Percentiles rank a stretch among this genome's conserved stretches.
phyloP scores from a whole-genome alignment of 2,113 vertebrate genomes.

The Elephas maximus region DNA sequence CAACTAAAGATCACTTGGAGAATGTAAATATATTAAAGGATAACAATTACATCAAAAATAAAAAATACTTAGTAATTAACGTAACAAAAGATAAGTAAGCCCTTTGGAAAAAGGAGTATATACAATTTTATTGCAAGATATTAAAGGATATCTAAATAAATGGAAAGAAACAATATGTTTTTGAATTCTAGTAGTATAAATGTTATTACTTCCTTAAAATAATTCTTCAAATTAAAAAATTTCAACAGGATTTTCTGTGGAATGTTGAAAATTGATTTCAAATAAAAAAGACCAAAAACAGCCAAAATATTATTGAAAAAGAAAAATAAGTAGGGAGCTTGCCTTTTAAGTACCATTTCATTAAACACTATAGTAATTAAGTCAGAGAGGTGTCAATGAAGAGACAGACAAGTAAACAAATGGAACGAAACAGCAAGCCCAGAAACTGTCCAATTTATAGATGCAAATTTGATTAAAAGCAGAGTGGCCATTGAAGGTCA shows the following conservation, averaged over 20 bases:
- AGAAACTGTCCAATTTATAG: not conserved
- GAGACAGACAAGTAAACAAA: not conserved
- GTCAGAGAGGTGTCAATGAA: not conserved
- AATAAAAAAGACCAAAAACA: not conserved
- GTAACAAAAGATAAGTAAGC: not conserved
- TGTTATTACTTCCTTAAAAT: not conserved
- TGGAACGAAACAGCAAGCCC: not conserved
- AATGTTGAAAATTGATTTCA: not conserved
- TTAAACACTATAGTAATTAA: not conserved
- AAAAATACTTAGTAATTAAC: not conserved
- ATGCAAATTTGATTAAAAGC: not conserved
- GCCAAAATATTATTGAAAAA: not conserved
- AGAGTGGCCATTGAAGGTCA: not conserved
- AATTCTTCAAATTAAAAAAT: not conserved
- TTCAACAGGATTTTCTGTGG: not conserved
- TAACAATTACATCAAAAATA: not conserved
- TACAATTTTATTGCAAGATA: not conserved
- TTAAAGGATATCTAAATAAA: not conserved
- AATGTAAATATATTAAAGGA: not conserved
- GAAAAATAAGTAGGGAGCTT: not conserved
- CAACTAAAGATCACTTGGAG: not conserved
- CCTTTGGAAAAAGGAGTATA: not conserved
- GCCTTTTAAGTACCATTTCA: not conserved
- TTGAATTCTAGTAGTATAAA: not conserved
- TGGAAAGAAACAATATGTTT: not conserved